A percentile compares a stretch with the other conserved stretches of the same genome.
Conservation (phyloP, 2,888 invertebrate genomes). For the Erebia ligea region DNA sequence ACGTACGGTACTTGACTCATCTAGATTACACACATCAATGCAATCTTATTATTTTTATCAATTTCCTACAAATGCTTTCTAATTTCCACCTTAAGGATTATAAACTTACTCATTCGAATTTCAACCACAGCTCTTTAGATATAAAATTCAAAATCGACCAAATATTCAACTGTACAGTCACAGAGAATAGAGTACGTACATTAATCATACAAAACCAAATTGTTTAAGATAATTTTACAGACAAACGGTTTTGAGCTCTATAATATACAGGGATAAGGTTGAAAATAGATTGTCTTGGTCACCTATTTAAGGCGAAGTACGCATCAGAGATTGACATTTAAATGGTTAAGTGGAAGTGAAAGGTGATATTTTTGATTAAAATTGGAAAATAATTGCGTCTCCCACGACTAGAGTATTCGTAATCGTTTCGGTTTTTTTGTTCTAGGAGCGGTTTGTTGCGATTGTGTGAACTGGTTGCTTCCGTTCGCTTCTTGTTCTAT, state of each 20-base stretch:
- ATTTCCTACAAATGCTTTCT: slow-evolving; percentile 68
- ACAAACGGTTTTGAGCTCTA: slow-evolving; percentile 46
- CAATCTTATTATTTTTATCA: slow-evolving; percentile 70
- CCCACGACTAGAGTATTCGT: slow-evolving; percentile 72
- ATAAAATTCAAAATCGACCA: slow-evolving; percentile 47
- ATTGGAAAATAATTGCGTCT: slow-evolving; percentile 83
- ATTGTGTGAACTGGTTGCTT: slow-evolving; percentile 66
- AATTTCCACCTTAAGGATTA: slow-evolving; percentile 52
- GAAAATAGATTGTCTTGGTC: slow-evolving; percentile 40
- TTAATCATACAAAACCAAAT: slow-evolving; percentile 80
- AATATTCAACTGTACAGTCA: slow-evolving; percentile 45
- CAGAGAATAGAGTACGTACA: slow-evolving; percentile 64
- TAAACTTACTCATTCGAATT: slow-evolving; percentile 36
- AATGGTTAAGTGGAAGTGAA: slow-evolving; percentile 82
- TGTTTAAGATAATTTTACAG: slow-evolving; percentile 62
- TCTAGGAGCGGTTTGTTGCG: slow-evolving; percentile 63
- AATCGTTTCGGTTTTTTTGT: slow-evolving; percentile 60
- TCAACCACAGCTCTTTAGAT: slow-evolving; percentile 24
- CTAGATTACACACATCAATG: slow-evolving; percentile 56
- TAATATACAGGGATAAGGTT: slow-evolving; percentile 45
- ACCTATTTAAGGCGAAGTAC: slow-evolving; percentile 58
- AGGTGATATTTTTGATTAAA: slow-evolving; percentile 82
- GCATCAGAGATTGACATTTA: slow-evolving; percentile 78
- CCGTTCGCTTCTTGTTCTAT: slow-evolving; percentile 51
- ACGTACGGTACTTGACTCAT: slow-evolving; percentile 39